Percentiles rank a stretch among this genome's conserved stretches.
These are phyloP conservation scores for Orientallactaga bullata DNA, from an alignment of 2,113 vertebrate species.

Conservation along the genomic window DNA sequence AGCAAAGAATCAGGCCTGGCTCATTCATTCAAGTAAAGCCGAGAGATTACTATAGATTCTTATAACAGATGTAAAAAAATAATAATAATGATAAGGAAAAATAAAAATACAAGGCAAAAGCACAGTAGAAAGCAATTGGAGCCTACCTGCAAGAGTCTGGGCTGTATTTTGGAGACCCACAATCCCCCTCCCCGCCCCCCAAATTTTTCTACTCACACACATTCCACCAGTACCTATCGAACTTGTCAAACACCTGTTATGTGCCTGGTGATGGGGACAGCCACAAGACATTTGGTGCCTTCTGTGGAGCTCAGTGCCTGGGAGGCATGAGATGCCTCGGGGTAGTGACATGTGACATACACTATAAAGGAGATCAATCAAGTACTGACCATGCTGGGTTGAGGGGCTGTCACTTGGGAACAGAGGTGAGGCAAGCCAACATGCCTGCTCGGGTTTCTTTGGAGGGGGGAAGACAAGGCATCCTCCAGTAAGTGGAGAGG, in stretches of 20 bases:
- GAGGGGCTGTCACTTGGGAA: not conserved
- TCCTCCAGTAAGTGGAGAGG: not conserved
- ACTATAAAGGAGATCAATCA: not conserved
- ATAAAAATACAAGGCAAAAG: not conserved
- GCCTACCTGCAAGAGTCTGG: too few relatives aligned
- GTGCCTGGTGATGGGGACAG: not conserved
- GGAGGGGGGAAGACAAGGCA: too few relatives aligned
- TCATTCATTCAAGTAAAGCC: conserved; percentile 39
- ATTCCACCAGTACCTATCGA: not conserved
- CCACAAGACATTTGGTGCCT: not conserved
- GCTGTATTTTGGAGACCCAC: not conserved
- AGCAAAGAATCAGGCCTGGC: conserved; percentile 30
- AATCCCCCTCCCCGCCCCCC: not conserved
- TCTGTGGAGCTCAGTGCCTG: not conserved
- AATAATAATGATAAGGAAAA: not conserved
- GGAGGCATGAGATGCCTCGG: not conserved
- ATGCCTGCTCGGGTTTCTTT: not conserved
- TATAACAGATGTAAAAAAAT: not conserved
- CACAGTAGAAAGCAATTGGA: not conserved
- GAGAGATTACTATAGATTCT: not conserved
- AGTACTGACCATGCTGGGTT: not conserved
- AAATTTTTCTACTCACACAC: not conserved
- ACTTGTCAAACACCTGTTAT: not conserved
- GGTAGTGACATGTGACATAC: too few relatives aligned
- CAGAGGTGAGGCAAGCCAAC: too few relatives aligned